These are phyloP conservation scores for Peromyscus californicus DNA, from an alignment of 2,113 vertebrate species.

Conservation along the genomic window DNA sequence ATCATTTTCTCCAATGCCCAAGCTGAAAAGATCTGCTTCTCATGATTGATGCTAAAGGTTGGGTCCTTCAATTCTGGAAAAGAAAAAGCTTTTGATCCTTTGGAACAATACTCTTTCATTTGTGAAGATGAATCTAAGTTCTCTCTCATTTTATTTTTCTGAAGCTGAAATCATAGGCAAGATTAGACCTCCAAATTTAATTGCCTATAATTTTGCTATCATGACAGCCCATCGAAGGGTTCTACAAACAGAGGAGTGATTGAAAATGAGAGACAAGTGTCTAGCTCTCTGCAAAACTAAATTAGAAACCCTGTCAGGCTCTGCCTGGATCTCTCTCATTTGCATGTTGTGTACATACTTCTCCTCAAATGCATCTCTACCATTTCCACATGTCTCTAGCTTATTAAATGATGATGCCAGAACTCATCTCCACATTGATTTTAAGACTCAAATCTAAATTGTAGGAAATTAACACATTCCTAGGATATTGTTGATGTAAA, in stretches of 20 bases:
- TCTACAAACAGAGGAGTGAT: slow-evolving; percentile 75
- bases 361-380: slow-evolving; percentile 2
- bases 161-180: slow-evolving; percentile 66
- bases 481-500: slow-evolving; percentile 45
- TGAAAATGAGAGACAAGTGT: slow-evolving; percentile 79
- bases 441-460: slow-evolving; percentile 50
- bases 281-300: slow-evolving; percentile 77
- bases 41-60: slow-evolving; percentile 60
- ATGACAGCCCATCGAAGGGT: slow-evolving; percentile 78
- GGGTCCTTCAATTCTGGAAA: not conserved
- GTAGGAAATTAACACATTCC: slow-evolving; percentile 66
- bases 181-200: slow-evolving; percentile 81
- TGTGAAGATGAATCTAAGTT: slow-evolving; percentile 73
- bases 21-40: slow-evolving; percentile 75
- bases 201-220: slow-evolving; percentile 84
- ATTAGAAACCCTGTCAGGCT: slow-evolving; percentile 71
- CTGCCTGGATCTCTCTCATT: slow-evolving; percentile 70
- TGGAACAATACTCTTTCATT: slow-evolving; percentile 57
- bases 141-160: slow-evolving; percentile 65
- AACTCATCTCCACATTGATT: slow-evolving; percentile 64
- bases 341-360: slow-evolving; percentile 70
- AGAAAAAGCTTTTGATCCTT: slow-evolving; percentile 54
- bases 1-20: slow-evolving; percentile 78
- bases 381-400: slow-evolving; percentile 40
- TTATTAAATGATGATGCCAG: slow-evolving; percentile 45